Percentiles rank a stretch among this genome's conserved stretches.
phyloP scores from a whole-genome alignment of 2,113 vertebrate species.

The Taurulus bubalis region DNA sequence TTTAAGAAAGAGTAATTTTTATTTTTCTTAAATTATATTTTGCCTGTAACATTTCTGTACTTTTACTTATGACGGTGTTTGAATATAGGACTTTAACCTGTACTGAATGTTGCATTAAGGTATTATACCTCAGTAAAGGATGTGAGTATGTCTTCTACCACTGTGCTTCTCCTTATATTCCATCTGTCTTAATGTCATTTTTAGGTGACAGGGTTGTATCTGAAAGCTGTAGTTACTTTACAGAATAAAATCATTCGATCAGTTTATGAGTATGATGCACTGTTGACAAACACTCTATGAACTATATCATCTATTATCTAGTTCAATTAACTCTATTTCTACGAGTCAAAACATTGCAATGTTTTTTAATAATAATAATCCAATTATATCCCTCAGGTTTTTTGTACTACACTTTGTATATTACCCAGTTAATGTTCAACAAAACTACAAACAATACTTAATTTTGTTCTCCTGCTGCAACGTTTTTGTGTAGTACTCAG shows the following conservation, averaged over 20 bases:
- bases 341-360: neutral
- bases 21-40: neutral
- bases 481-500: neutral
- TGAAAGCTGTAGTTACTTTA: neutral
- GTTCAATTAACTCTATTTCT: neutral
- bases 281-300: neutral
- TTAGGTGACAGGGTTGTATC: neutral
- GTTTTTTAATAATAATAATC: neutral
- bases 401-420: neutral
- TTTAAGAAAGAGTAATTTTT: neutral
- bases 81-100: neutral
- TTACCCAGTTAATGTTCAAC: neutral
- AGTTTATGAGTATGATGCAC: neutral
- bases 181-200: neutral
- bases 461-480: neutral
- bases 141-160: neutral
- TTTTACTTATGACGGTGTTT: neutral
- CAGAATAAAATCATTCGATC: neutral
- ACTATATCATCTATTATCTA: neutral
- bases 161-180: neutral
- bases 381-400: neutral
- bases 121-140: neutral
- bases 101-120: neutral
- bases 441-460: neutral
- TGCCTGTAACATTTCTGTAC: neutral